Percentiles rank a stretch among this genome's conserved stretches.
Evolutionary conservation across 2,113 vertebrate genomes (phyloP).

Genomic region (Gallinago paraguaiae): DNA sequence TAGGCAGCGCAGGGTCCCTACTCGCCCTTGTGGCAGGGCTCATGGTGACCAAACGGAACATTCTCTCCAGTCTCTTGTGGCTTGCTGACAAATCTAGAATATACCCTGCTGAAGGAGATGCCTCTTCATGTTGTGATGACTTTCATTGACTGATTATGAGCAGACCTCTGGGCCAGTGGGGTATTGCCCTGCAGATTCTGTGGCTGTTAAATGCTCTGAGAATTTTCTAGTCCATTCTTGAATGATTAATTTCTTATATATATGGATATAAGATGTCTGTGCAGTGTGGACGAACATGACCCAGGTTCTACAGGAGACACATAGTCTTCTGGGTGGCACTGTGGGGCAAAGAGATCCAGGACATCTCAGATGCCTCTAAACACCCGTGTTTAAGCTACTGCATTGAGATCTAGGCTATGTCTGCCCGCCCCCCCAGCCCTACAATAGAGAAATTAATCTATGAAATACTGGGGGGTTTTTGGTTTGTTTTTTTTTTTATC

Average conservation of each 20-base stretch:
- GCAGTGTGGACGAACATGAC: not conserved
- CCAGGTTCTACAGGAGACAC: not conserved
- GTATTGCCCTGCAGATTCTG: not conserved
- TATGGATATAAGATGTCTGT: not conserved
- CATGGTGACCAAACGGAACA: not conserved
- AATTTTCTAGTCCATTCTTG: not conserved
- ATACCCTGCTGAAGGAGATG: not conserved
- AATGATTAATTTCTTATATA: not conserved
- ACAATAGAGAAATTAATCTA: not conserved
- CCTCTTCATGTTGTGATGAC: not conserved
- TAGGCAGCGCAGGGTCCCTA: not conserved
- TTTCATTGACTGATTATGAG: not conserved
- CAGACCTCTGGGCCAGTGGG: not conserved
- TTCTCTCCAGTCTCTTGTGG: not conserved
- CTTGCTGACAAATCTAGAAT: not conserved
- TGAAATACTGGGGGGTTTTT: not conserved
- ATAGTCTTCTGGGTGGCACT: not conserved
- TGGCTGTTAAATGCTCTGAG: not conserved
- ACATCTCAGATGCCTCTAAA: not conserved
- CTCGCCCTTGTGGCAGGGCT: not conserved
- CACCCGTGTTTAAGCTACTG: not conserved
- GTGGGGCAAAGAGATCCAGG: not conserved
- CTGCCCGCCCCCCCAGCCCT: not conserved
- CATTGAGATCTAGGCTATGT: not conserved
- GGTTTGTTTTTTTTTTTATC: not conserved